Evolutionary conservation across 2,888 invertebrate genomes (phyloP), one percentile per base, ranked within the genome.

Genomic region (Drosophila vallismaia): DNA sequence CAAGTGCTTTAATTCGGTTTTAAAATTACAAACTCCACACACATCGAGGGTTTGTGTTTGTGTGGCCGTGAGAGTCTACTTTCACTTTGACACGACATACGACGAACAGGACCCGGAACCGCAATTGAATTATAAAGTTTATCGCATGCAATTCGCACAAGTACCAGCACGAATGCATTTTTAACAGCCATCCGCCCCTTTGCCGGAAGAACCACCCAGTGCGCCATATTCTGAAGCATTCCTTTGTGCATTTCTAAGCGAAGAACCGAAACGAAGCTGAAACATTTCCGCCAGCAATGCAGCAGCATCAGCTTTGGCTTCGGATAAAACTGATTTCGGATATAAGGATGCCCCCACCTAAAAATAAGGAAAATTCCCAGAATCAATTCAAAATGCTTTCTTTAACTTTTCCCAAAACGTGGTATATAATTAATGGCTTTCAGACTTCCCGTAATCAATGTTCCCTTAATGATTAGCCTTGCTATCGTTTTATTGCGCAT

Each of bases 71-170:
- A 36, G 36, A 36, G 36, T 36, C 12, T 51, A 26, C 62, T 68
- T 63, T 69, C 63, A 33, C 67, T 78, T 56, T 50, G 49, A 53
- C 66, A 67, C 56, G 68, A 44, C 62, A 73, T 24, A 51, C 50
- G 64, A 50, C 66, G 44, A 12, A 9, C 31, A 36, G 56, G 29
- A 40, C 40, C 40, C 33, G 29, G 52, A 59, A 28, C 71, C 70
- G 62, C 81, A 83, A 88, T 82, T 76, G 77, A 79, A 83, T 82
- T 86, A 76, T 57, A 70, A 86, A 79, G 62, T 77, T 74, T 71
- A 76, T 75, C 42, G 79, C 86, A 76, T 76, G 71, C 83, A 63
- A 62, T 69, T 78, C 46, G 19, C 45, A 38, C 50, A 54, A 55
- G 50, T 24, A 51, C 55, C 42, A 74, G 60, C 63, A 64, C 53